Conservation (phyloP, 2,888 invertebrate species). For the Ennomos fuscantarius region DNA sequence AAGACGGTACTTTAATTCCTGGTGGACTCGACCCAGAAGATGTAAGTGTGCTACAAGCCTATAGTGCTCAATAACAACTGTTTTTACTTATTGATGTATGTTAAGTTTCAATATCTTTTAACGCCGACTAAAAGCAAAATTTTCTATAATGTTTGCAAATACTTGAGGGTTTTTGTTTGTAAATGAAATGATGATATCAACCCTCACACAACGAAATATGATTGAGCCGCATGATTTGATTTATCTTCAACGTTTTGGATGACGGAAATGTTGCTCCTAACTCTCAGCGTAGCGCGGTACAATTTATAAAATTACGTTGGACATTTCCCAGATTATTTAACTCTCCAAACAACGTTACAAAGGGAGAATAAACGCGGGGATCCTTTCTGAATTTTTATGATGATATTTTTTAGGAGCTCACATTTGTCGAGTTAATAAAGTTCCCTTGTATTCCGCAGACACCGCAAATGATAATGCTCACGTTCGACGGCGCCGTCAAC, state of each 20-base stretch:
- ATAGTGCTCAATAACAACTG: too few relatives aligned
- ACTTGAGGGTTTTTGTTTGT: conserved; percentile 12
- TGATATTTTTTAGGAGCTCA: conserved; percentile 22
- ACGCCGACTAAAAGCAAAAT: conserved; percentile 5
- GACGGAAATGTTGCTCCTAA: conserved; percentile 24
- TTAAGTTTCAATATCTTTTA: conserved; percentile 8
- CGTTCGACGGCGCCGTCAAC: conserved; percentile 97
- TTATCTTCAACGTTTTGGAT: conserved; percentile 18
- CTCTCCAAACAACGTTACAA: conserved; percentile 41
- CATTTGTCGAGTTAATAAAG: conserved; percentile 26
- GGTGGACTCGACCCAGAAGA: conserved; percentile 93
- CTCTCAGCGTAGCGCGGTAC: conserved; percentile 33
- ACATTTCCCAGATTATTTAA: conserved; percentile 44
- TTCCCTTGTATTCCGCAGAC: conserved; percentile 82
- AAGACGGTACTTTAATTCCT: conserved; percentile 95
- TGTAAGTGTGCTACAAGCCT: conserved; percentile 71
- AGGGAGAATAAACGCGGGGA: conserved; percentile 34
- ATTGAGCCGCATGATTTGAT: conserved; percentile 23
- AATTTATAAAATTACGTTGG: conserved; percentile 44
- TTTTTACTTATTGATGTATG: too few relatives aligned
- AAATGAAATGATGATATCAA: conserved; percentile 21
- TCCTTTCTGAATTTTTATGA: conserved; percentile 27
- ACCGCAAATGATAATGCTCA: conserved; percentile 96
- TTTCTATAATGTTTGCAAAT: conserved; percentile 9
- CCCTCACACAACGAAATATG: conserved; percentile 20